phyloP scores from a whole-genome alignment of 2,797 vertebrate species.

The Cephalopachus bancanus region DNA sequence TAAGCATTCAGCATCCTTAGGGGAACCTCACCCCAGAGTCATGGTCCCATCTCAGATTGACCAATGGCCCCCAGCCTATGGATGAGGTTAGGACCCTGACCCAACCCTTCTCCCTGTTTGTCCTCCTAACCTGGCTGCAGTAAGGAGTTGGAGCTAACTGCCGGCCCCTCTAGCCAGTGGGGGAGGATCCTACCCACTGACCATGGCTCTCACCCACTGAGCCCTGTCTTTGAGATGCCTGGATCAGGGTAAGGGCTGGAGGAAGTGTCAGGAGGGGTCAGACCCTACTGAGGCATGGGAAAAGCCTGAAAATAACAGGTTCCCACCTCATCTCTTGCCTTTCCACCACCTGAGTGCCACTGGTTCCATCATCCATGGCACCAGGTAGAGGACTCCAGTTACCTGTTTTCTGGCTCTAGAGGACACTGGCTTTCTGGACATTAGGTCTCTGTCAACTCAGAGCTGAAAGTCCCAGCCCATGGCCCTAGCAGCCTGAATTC shows the following conservation, averaged over 20 bases:
- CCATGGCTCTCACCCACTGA: neutral
- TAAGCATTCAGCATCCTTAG: neutral
- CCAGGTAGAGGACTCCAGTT: neutral
- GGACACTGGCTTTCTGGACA: conserved; percentile 5
- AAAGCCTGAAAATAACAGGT: neutral
- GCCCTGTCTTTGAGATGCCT: neutral
- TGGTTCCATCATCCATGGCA: neutral
- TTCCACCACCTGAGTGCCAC: neutral
- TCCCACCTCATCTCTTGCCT: neutral
- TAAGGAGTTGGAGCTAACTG: neutral
- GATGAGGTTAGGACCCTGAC: neutral
- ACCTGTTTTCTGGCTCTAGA: neutral
- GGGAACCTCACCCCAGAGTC: neutral
- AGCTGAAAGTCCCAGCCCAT: neutral
- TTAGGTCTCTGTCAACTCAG: neutral
- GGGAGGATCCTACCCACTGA: neutral
- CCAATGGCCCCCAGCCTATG: neutral
- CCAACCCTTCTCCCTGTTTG: neutral
- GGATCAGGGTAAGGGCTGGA: neutral
- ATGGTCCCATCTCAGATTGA: neutral
- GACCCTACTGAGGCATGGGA: neutral
- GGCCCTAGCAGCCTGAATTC: neutral
- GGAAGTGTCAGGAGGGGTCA: neutral
- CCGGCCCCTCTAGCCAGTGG: neutral
- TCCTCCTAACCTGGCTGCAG: neutral